Evolutionary conservation across 1,140 invertebrate species (phyloP).

Genomic region (Drosophila kurseongensis): DNA sequence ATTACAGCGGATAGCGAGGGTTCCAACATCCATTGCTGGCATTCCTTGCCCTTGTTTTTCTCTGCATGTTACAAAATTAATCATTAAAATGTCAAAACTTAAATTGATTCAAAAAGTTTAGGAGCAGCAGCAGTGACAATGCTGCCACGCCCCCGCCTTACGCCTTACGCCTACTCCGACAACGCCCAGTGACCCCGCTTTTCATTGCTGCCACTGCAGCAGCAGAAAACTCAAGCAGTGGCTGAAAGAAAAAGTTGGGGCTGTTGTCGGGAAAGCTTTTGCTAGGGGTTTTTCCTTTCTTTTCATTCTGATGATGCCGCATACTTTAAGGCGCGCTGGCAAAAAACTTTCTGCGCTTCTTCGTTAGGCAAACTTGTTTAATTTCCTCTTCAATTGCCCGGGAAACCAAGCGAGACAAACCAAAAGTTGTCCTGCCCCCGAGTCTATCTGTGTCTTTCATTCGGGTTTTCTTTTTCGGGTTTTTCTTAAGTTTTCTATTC

Average conservation of each 20-base stretch:
- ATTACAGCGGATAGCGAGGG: slow-evolving; percentile 17
- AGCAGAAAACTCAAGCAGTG: slow-evolving; percentile 26
- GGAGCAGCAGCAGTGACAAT: slow-evolving; percentile 51
- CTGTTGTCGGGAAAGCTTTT: slow-evolving; percentile 27
- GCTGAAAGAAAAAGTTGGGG: slow-evolving; percentile 45
- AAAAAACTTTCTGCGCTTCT: slow-evolving; percentile 65
- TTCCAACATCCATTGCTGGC: slow-evolving; percentile 20
- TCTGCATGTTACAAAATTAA: slow-evolving; percentile 76
- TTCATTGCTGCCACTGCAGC: slow-evolving; percentile 8
- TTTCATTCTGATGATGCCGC: slow-evolving; percentile 31
- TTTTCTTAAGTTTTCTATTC: slow-evolving; percentile 63
- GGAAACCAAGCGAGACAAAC: slow-evolving; percentile 54
- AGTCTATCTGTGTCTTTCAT: slow-evolving; percentile 13
- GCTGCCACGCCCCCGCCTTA: slow-evolving; percentile 18
- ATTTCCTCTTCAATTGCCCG: slow-evolving; percentile 79
- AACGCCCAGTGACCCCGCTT: slow-evolving; percentile 13
- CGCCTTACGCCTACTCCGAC: background rate
- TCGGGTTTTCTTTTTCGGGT: slow-evolving; percentile 12
- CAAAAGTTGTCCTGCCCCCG: slow-evolving; percentile 39
- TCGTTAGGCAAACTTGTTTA: slow-evolving; percentile 81
- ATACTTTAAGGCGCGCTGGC: slow-evolving; percentile 73
- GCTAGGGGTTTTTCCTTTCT: slow-evolving; percentile 8
- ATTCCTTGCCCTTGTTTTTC: slow-evolving; percentile 61
- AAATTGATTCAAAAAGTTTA: slow-evolving; percentile 82
- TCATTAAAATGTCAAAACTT: slow-evolving; percentile 84